phyloP scores from a whole-genome alignment of 2,888 invertebrate genomes.

The Auanema sp. region DNA sequence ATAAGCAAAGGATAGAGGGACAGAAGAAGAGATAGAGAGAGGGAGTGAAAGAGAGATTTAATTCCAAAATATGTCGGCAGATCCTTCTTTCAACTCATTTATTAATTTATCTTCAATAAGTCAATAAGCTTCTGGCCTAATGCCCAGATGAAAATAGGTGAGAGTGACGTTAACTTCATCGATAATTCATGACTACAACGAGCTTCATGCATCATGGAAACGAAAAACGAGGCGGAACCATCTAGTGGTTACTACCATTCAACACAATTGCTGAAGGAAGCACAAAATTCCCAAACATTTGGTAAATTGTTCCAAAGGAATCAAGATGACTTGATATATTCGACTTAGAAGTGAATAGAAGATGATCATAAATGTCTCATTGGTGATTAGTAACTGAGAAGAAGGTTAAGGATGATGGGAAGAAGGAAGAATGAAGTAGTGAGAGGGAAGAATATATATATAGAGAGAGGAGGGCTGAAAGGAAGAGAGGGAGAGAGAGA shows the following conservation, averaged over 20 bases:
- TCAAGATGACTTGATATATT: not conserved
- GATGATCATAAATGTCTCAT: not conserved
- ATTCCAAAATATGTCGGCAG: too few species aligned
- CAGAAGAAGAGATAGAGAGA: constrained; percentile 7
- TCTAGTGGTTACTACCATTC: too few species aligned
- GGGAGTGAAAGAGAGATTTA: too few species aligned
- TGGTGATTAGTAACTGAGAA: constrained; percentile 6
- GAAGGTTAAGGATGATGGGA: constrained; percentile 8
- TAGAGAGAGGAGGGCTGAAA: constrained; percentile 11
- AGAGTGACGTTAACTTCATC: constrained; percentile 22
- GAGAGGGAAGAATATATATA: not conserved
- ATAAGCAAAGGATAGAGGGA: too few species aligned
- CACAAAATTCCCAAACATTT: not conserved
- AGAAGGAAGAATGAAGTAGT: constrained; percentile 11
- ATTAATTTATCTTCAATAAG: too few species aligned
- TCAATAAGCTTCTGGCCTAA: too few species aligned
- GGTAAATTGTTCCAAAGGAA: not conserved
- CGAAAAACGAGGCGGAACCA: too few species aligned
- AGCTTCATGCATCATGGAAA: not conserved
- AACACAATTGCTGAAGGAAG: too few species aligned
- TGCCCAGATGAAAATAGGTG: constrained; percentile 22
- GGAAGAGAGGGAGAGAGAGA: constrained; percentile 12
- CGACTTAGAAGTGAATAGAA: too few species aligned
- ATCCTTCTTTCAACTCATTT: too few species aligned
- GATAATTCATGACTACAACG: constrained; percentile 2